phyloP scores from a whole-genome alignment of 2,797 vertebrate genomes.

The Sebastiscus albofasciatus region DNA sequence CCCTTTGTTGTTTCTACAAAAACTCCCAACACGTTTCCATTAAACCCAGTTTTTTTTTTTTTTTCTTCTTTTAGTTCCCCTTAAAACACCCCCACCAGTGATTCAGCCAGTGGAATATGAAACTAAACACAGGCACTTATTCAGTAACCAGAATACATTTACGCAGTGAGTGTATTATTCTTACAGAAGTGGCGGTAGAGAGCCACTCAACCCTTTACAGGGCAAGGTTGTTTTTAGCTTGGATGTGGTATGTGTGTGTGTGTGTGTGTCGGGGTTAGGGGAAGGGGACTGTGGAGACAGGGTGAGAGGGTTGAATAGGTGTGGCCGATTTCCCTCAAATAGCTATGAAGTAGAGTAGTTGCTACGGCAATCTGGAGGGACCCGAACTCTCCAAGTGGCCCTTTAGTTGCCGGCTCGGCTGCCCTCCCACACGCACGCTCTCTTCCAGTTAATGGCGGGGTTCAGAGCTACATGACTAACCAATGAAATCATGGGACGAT shows the following conservation, averaged over 20 bases:
- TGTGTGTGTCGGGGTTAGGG: conserved; percentile 2
- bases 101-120: conserved; percentile 72
- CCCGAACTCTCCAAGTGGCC: conserved; percentile 65
- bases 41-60: conserved; percentile 27
- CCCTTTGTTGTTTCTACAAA: conserved; percentile 4
- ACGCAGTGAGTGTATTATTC: conserved; percentile 80
- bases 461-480: conserved; percentile 52
- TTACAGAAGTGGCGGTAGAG: conserved; percentile 78
- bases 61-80: conserved; percentile 23
- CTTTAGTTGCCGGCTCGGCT: conserved; percentile 60
- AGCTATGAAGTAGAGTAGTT: conserved; percentile 72
- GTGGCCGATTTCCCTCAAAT: conserved; percentile 70
- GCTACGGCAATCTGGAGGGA: conserved; percentile 73
- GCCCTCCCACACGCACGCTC: conserved; percentile 71
- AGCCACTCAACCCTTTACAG: conserved; percentile 78
- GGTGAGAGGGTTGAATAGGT: conserved; percentile 57
- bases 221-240: conserved; percentile 74
- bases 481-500: conserved; percentile 66
- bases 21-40: conserved; percentile 13
- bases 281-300: conserved; percentile 25
- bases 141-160: conserved; percentile 78
- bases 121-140: conserved; percentile 78
- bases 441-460: conserved; percentile 53
- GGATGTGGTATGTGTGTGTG: conserved; percentile 12
- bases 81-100: conserved; percentile 64